These are phyloP conservation scores for Lycodopsis pacificus DNA, from an alignment of 2,797 vertebrate species.

Conservation along the genomic window DNA sequence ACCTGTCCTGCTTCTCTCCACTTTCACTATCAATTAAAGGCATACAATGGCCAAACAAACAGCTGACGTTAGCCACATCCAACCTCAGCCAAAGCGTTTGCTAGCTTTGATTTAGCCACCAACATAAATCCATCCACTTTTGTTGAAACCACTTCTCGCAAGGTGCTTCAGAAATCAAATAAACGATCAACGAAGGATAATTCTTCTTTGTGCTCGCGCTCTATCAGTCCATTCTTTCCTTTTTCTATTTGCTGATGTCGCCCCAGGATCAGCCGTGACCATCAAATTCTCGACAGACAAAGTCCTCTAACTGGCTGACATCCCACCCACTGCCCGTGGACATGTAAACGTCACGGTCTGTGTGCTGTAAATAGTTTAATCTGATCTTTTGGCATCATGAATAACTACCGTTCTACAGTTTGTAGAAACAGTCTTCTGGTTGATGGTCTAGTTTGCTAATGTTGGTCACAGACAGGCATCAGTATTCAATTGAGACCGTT, in stretches of 20 bases:
- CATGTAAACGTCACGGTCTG: too few species aligned
- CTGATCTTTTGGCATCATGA: too few species aligned
- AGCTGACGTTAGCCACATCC: too few species aligned
- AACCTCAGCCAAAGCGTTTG: too few species aligned
- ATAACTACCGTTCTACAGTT: too few species aligned
- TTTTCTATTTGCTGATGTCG: not conserved
- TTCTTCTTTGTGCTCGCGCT: not conserved
- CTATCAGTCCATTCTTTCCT: not conserved
- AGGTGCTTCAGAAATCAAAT: too few species aligned
- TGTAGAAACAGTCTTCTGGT: not conserved
- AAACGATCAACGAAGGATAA: not conserved
- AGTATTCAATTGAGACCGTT: not conserved
- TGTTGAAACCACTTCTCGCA: too few species aligned
- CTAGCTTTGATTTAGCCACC: too few species aligned
- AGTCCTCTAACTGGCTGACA: too few species aligned
- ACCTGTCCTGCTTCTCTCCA: not conserved
- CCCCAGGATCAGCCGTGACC: not conserved
- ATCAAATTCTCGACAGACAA: not conserved
- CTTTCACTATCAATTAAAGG: not conserved
- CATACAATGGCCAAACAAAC: too few species aligned
- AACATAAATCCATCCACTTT: too few species aligned
- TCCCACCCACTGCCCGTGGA: not conserved
- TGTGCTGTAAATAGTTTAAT: too few species aligned
- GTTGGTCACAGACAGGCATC: not conserved
- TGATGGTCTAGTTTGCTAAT: not conserved